phyloP scores from a whole-genome alignment of 2,797 vertebrate genomes.

The Labeo calbasu region DNA sequence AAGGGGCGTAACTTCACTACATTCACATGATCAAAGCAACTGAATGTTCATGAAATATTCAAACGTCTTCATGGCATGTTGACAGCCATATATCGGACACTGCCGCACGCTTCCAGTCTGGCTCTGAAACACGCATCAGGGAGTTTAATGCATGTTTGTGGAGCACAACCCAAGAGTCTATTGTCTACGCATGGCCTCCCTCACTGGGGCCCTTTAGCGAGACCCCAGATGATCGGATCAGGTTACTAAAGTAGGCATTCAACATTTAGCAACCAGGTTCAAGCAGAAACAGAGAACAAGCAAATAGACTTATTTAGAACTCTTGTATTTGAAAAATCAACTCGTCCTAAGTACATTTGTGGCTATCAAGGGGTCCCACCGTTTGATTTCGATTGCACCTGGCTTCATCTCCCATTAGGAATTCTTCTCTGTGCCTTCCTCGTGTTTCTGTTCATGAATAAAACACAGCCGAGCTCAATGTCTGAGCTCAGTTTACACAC shows the following conservation, averaged over 20 bases:
- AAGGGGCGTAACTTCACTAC: background rate
- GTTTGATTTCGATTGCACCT: background rate
- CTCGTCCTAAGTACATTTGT: background rate
- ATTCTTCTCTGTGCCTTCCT: constrained; percentile 58
- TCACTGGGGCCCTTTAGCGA: background rate
- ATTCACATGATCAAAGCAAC: background rate
- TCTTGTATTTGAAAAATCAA: background rate
- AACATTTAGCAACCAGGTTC: background rate
- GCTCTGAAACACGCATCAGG: background rate
- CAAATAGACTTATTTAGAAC: too few relatives aligned
- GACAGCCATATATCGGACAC: background rate
- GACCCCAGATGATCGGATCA: constrained; percentile 9
- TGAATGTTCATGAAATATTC: background rate
- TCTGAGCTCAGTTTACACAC: constrained; percentile 68
- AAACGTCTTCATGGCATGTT: constrained; percentile 10
- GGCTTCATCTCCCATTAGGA: constrained; percentile 41
- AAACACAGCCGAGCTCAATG: constrained; percentile 70
- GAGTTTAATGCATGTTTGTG: constrained; percentile 17
- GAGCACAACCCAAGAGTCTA: constrained; percentile 19
- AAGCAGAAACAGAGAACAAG: background rate
- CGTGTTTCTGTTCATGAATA: constrained; percentile 72
- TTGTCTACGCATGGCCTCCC: constrained; percentile 14
- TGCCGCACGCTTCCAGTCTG: background rate
- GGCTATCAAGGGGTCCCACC: background rate
- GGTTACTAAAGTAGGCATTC: background rate